A percentile compares a stretch with the other conserved stretches of the same genome.
phyloP scores from a whole-genome alignment of 2,888 invertebrate genomes.

The Mesorhabditis spiculigera region DNA sequence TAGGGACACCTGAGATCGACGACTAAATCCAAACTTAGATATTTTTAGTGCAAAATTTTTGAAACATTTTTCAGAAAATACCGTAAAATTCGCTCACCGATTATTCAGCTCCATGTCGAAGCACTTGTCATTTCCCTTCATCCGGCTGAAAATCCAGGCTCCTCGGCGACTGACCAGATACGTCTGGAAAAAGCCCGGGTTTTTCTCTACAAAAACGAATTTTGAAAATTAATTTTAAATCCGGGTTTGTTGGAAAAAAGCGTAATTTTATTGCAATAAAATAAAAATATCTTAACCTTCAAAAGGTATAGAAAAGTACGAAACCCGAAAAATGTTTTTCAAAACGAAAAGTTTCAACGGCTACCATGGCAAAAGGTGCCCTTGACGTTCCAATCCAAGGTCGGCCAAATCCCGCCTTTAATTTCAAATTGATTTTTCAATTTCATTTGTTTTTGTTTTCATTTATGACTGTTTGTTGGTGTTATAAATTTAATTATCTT shows the following conservation, averaged over 20 bases:
- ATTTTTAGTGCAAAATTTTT: no score
- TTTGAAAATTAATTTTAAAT: not conserved
- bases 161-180: not conserved
- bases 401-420: not conserved
- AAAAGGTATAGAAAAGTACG: not conserved
- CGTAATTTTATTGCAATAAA: not conserved
- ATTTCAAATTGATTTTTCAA: not conserved
- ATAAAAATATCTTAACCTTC: not conserved
- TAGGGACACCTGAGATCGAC: no score
- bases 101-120: not conserved
- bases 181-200: not conserved
- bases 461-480: no score
- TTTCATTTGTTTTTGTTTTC: no score
- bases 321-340: not conserved
- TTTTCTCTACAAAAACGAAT: not conserved
- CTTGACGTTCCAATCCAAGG: not conserved
- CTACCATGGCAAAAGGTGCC: not conserved
- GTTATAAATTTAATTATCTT: no score
- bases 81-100: not conserved
- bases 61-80: no score
- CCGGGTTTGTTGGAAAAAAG: not conserved
- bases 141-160: not conserved
- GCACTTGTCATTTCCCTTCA: conserved; percentile 6
- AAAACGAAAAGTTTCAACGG: not conserved
- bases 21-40: no score